Evolutionary conservation across 1,140 invertebrate species (phyloP).

Genomic region (Ptiloglossa arizonensis): DNA sequence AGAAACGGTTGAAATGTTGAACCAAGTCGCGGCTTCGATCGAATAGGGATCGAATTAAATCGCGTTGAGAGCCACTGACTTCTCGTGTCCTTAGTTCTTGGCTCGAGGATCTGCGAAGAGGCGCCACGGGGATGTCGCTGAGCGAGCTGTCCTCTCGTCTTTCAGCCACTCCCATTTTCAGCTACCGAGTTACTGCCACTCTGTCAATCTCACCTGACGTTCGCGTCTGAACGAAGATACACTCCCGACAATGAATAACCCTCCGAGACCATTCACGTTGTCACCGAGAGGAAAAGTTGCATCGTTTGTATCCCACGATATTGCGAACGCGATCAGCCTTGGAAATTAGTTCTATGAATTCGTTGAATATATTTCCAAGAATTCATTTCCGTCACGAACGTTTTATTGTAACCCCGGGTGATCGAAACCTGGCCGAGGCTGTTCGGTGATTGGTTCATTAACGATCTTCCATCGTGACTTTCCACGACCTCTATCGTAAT

Average conservation of each 20-base stretch:
- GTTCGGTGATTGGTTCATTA: neutral
- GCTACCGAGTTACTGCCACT: constrained; percentile 69
- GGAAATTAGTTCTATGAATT: constrained; percentile 40
- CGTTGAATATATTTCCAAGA: constrained; percentile 15
- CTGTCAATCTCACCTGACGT: constrained; percentile 61
- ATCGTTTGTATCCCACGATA: constrained; percentile 40
- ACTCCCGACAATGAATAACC: constrained; percentile 50
- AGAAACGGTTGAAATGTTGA: no score
- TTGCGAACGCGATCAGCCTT: constrained; percentile 36
- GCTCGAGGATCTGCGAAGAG: constrained; percentile 50
- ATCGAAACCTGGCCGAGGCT: neutral
- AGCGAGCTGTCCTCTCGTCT: constrained; percentile 71
- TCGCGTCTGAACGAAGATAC: constrained; percentile 53
- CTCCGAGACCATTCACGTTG: constrained; percentile 45
- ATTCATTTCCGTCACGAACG: neutral
- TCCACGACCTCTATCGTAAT: no score
- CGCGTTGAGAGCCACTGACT: constrained; percentile 55
- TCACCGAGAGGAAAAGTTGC: constrained; percentile 39
- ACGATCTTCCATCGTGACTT: neutral
- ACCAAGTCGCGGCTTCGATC: no score
- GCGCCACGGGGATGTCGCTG: constrained; percentile 68
- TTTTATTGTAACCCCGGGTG: neutral
- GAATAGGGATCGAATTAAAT: no score
- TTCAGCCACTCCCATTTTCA: constrained; percentile 72
- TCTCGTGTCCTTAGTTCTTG: constrained; percentile 40